Percentiles rank a stretch among this genome's conserved stretches.
Evolutionary conservation across 2,888 invertebrate species (phyloP).

Genomic region (Harpalus rubripes): DNA sequence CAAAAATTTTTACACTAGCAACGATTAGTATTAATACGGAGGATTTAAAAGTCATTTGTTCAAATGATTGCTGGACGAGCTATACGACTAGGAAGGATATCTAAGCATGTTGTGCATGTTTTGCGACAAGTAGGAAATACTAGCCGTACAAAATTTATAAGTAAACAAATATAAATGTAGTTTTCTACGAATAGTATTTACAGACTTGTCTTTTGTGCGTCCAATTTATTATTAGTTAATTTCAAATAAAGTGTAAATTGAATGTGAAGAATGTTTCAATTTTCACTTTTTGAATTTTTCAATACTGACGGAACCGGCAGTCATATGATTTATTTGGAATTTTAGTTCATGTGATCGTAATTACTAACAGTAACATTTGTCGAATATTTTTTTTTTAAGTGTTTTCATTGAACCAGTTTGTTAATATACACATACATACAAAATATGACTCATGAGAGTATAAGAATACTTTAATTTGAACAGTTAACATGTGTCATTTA

Average conservation of each 20-base stretch:
- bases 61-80: too few species aligned
- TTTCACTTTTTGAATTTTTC: too few species aligned
- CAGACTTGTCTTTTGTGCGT: constrained; percentile 10
- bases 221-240: neutral
- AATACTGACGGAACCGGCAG: too few species aligned
- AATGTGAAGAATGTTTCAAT: neutral
- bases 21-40: too few species aligned
- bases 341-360: neutral
- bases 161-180: constrained; percentile 12
- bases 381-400: neutral
- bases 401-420: neutral
- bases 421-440: neutral
- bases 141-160: constrained; percentile 1
- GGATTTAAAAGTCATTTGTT: too few species aligned
- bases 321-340: neutral
- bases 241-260: neutral
- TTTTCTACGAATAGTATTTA: constrained; percentile 21
- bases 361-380: neutral
- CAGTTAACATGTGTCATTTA: too few species aligned
- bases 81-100: neutral
- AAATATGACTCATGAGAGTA: neutral
- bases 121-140: constrained; percentile 22
- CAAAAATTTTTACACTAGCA: too few species aligned
- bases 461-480: too few species aligned
- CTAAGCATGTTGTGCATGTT: constrained; percentile 6